Percentiles rank a stretch among this genome's conserved stretches.
These are phyloP conservation scores for Nanorana parkeri DNA, from an alignment of 2,113 vertebrate species.

Conservation along the genomic window DNA sequence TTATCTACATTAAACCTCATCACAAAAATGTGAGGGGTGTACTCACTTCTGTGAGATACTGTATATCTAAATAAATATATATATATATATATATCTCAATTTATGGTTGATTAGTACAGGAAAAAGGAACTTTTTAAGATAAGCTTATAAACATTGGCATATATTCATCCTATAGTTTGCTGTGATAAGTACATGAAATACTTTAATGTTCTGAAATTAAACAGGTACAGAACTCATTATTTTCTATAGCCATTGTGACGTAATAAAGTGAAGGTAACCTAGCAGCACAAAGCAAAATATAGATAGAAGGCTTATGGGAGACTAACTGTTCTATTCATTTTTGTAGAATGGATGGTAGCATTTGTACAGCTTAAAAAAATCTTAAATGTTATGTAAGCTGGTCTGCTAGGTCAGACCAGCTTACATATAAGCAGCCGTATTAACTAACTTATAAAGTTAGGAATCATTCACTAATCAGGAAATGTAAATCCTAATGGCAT, in stretches of 20 bases:
- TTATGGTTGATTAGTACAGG: too few species aligned
- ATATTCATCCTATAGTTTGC: not conserved
- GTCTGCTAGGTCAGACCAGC: not conserved
- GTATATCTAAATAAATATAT: too few species aligned
- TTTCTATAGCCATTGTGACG: conserved; percentile 12
- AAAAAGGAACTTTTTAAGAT: too few species aligned
- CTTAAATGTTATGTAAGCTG: not conserved
- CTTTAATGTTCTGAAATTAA: conserved; percentile 6
- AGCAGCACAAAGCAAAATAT: conserved; percentile 11
- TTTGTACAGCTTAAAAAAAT: not conserved
- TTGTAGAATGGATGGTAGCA: not conserved
- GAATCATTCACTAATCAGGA: not conserved
- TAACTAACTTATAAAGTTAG: not conserved
- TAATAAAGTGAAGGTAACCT: conserved; percentile 9
- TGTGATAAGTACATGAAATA: conserved; percentile 11
- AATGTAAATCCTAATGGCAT: too few species aligned
- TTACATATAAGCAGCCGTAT: too few species aligned
- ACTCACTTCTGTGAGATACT: too few species aligned
- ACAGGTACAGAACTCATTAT: not conserved
- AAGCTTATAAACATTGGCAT: not conserved
- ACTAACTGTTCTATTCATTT: not conserved
- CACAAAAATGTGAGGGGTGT: too few species aligned
- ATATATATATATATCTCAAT: too few species aligned
- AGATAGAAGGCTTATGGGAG: conserved; percentile 2
- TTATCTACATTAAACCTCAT: too few species aligned